Percentiles rank a stretch among this genome's conserved stretches.
Evolutionary conservation across 2,797 vertebrate species (phyloP).

Genomic region (Okamejei kenojei): DNA sequence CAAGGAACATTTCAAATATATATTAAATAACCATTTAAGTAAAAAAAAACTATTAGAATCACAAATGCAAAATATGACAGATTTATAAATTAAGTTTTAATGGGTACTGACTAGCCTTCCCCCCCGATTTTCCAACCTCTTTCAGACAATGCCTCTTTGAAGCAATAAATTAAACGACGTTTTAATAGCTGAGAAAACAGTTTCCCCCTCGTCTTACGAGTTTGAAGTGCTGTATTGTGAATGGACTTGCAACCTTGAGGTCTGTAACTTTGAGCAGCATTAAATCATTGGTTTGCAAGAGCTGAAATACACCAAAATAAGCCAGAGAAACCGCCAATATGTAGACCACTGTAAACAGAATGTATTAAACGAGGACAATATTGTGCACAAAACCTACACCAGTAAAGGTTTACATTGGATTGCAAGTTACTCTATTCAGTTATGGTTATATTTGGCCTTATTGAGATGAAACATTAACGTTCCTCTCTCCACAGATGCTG

Average conservation of each 20-base stretch:
- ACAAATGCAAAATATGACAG: neutral
- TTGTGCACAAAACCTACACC: neutral
- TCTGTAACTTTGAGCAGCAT: neutral
- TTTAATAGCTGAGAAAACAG: neutral
- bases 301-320: neutral
- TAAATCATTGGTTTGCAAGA: neutral
- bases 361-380: neutral
- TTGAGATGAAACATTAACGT: no score
- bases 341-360: neutral
- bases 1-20: no score
- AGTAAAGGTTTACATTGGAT: neutral
- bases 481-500: no score
- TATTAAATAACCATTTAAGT: no score
- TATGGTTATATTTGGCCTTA: neutral
- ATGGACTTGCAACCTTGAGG: neutral
- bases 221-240: neutral
- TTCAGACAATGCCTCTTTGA: neutral
- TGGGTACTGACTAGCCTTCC: neutral
- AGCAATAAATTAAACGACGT: neutral
- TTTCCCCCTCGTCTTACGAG: neutral
- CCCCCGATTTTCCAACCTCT: neutral
- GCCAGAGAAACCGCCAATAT: neutral
- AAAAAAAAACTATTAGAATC: neutral
- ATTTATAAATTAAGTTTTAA: neutral
- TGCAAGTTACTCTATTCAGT: neutral